Percentiles rank a stretch among this genome's conserved stretches.
phyloP scores from a whole-genome alignment of 2,113 vertebrate species.

The Mastomys natalensis region DNA sequence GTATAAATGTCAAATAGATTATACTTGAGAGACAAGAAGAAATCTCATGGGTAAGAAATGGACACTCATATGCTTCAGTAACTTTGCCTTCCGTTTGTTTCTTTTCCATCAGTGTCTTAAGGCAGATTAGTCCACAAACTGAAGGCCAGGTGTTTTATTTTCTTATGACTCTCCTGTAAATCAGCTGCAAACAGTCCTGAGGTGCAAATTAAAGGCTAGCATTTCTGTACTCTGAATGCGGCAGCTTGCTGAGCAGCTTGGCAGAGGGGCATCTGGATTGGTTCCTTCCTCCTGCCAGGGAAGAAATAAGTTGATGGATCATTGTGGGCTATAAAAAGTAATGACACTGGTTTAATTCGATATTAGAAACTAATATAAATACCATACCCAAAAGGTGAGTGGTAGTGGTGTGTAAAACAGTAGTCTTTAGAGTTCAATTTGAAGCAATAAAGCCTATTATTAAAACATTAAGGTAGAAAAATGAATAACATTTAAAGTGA shows the following conservation, averaged over 20 bases:
- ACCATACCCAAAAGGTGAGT: neutral
- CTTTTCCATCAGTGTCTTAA: neutral
- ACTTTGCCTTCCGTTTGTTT: neutral
- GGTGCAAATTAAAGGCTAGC: neutral
- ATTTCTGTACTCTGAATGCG: neutral
- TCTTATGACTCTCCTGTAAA: constrained; percentile 21
- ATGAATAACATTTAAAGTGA: neutral
- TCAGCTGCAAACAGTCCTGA: neutral
- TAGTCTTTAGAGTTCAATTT: constrained; percentile 36
- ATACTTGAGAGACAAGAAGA: neutral
- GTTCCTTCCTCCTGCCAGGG: neutral
- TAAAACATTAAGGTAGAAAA: neutral
- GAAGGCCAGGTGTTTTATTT: neutral
- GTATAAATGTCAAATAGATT: neutral
- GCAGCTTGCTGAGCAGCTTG: neutral
- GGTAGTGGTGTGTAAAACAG: neutral
- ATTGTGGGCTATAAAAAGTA: neutral
- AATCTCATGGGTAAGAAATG: neutral
- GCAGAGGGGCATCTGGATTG: neutral
- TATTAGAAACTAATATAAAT: constrained; percentile 30
- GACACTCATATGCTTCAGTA: constrained; percentile 1
- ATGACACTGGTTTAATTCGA: constrained; percentile 4
- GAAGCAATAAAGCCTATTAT: constrained; percentile 39
- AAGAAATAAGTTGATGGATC: neutral
- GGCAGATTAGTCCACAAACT: neutral